These are phyloP conservation scores for Carterocephalus palaemon DNA, from an alignment of 2,888 invertebrate species.

Conservation along the genomic window DNA sequence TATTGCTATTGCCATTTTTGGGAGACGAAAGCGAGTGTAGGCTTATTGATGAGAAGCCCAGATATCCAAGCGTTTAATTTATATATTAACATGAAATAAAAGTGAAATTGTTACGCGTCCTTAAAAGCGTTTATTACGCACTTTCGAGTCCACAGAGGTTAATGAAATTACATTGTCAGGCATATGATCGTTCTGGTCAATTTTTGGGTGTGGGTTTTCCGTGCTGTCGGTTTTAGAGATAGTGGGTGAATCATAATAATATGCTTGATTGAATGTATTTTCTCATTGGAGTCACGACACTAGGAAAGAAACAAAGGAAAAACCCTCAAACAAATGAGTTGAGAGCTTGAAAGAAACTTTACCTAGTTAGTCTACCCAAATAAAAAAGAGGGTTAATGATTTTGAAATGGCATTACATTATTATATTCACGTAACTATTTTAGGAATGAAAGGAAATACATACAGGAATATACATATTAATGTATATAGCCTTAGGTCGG, in stretches of 20 bases:
- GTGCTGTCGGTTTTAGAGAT: constrained; percentile 6
- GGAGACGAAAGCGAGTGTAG: constrained; percentile 75
- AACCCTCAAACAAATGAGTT: no score
- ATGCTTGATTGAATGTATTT: background rate
- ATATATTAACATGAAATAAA: constrained; percentile 25
- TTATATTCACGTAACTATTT: no score
- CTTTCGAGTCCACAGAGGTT: constrained; percentile 8
- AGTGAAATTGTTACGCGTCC: constrained; percentile 22
- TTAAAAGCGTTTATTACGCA: constrained; percentile 17
- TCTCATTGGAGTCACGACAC: no score
- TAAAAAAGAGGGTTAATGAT: no score
- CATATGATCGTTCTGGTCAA: background rate
- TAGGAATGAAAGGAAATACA: no score
- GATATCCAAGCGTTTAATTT: constrained; percentile 17
- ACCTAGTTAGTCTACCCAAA: no score
- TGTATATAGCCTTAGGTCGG: no score
- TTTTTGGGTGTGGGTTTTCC: constrained; percentile 11
- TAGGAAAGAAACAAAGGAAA: no score
- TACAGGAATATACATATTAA: no score
- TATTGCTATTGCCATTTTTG: constrained; percentile 72
- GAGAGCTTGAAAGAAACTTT: no score
- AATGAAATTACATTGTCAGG: constrained; percentile 5
- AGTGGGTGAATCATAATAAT: constrained; percentile 4
- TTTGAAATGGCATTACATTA: no score
- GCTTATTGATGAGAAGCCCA: constrained; percentile 42